These are phyloP conservation scores for human (Homo sapiens) DNA, from an alignment of 2,113 vertebrate genomes.

Conservation along the genomic window DNA sequence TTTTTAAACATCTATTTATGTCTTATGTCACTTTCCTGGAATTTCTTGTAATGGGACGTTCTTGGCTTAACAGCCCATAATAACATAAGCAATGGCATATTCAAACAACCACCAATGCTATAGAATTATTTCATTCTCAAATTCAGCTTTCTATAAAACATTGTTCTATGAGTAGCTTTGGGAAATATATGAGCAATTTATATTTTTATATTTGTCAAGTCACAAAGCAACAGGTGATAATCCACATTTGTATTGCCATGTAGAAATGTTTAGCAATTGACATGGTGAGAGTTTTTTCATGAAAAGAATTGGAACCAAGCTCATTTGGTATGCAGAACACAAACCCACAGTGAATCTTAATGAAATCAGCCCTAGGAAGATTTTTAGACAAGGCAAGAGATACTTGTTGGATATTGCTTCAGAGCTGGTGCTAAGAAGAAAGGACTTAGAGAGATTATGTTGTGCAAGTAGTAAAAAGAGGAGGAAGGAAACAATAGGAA, in stretches of 20 bases:
- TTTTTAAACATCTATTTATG: neutral
- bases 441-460: slow-evolving; percentile 43
- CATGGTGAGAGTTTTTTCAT: neutral
- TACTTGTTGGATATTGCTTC: neutral
- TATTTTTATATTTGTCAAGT: slow-evolving; percentile 15
- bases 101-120: neutral
- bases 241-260: neutral
- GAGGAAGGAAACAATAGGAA: neutral
- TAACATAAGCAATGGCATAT: neutral
- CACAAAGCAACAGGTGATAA: neutral
- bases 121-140: neutral
- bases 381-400: slow-evolving; percentile 20
- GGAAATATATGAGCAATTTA: neutral
- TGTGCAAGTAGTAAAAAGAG: neutral
- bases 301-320: neutral
- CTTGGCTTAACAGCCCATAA: neutral
- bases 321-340: neutral
- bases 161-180: neutral
- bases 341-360: slow-evolving; percentile 35
- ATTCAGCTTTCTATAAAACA: neutral
- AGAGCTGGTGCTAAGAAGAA: neutral
- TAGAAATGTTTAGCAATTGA: neutral
- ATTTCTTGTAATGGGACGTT: slow-evolving; percentile 11
- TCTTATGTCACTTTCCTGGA: neutral
- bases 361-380: slow-evolving; percentile 41